Conservation (phyloP, 2,888 invertebrate species). For the Amphiduros pacificus region DNA sequence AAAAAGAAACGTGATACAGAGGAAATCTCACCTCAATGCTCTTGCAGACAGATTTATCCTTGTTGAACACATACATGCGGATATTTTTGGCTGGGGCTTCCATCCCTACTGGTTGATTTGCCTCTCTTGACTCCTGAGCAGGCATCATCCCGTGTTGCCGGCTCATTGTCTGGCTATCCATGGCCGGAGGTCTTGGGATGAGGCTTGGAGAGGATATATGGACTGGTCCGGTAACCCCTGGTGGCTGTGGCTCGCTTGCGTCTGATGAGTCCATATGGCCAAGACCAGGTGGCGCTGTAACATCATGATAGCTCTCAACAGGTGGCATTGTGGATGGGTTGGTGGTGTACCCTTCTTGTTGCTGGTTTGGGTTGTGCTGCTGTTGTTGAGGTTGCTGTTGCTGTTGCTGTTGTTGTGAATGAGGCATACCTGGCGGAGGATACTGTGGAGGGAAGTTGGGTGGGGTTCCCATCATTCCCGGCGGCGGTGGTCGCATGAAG, state of each 20-base stretch:
- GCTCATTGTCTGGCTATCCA: background rate
- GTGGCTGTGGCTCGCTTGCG: background rate
- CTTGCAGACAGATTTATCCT: conserved; percentile 23
- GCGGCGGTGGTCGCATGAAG: too few relatives aligned
- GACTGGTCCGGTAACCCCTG: background rate
- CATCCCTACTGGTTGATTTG: background rate
- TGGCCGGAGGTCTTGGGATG: background rate
- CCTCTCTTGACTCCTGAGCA: background rate
- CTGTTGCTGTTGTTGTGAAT: background rate
- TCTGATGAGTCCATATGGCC: background rate
- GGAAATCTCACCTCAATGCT: conserved; percentile 23
- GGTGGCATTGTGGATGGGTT: too few relatives aligned
- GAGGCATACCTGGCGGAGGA: background rate
- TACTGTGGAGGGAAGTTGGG: too few relatives aligned
- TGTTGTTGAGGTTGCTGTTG: background rate
- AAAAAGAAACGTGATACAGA: background rate
- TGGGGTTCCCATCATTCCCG: too few relatives aligned
- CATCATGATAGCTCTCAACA: background rate
- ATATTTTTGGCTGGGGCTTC: conserved; percentile 10
- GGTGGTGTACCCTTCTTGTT: background rate
- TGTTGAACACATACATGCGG: conserved; percentile 30
- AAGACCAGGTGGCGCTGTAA: background rate
- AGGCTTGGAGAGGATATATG: background rate
- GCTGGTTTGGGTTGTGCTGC: background rate
- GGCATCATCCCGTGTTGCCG: conserved; percentile 3